A percentile compares a stretch with the other conserved stretches of the same genome.
Conservation (phyloP, 2,888 invertebrate genomes). For the Xylota segnis region DNA sequence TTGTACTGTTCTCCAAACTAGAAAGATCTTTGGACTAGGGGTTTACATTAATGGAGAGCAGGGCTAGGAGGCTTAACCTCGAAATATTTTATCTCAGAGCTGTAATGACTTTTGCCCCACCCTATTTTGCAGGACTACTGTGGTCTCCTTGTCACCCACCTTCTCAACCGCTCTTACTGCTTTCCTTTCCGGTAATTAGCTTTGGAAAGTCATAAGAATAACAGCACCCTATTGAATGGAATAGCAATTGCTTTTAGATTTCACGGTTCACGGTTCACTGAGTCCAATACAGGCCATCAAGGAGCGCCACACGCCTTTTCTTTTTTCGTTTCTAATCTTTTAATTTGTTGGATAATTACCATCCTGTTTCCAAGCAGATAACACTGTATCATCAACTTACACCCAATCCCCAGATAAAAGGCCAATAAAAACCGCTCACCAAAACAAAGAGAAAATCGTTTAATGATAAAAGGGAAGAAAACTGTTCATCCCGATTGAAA, state of each 20-base stretch:
- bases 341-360: slow-evolving; percentile 24
- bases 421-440: slow-evolving; percentile 8
- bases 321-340: background rate
- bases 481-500: slow-evolving; percentile 41
- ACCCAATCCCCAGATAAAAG: background rate
- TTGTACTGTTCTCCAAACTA: no score
- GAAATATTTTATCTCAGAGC: no score
- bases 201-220: no score
- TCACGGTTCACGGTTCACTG: background rate
- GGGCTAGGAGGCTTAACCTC: no score
- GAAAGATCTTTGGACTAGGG: no score
- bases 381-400: slow-evolving; percentile 9
- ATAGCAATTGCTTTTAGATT: background rate
- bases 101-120: no score
- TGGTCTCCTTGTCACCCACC: no score
- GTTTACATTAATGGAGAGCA: no score
- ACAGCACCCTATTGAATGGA: no score
- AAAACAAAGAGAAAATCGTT: slow-evolving; percentile 16
- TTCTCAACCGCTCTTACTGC: no score
- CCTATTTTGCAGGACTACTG: no score
- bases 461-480: slow-evolving; percentile 40
- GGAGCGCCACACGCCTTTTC: background rate
- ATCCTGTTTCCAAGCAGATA: slow-evolving; percentile 4
- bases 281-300: background rate
- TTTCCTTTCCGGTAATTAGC: no score